Conservation (phyloP, 2,113 vertebrate species). For the Pterocles orientalis region DNA sequence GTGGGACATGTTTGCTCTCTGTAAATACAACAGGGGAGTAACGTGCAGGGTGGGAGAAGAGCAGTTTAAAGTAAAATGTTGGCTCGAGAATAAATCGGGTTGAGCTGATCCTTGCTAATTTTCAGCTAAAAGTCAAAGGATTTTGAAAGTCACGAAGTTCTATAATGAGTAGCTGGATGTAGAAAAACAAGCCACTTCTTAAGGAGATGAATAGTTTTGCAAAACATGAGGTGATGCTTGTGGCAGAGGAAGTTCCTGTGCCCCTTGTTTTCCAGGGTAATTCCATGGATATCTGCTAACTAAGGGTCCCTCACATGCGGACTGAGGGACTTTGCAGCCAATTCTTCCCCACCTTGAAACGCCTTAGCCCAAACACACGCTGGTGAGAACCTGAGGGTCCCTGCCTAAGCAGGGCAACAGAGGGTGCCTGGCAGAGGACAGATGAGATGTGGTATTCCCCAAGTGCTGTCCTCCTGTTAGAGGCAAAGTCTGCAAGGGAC, state of each 20-base stretch:
- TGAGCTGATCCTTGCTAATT: background rate
- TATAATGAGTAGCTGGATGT: background rate
- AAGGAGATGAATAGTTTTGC: background rate
- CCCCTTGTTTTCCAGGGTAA: background rate
- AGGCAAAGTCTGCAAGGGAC: background rate
- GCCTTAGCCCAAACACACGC: background rate
- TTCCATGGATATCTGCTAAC: background rate
- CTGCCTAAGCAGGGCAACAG: background rate
- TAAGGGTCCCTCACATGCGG: background rate
- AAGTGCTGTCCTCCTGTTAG: background rate
- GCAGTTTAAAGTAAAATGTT: background rate
- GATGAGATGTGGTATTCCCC: rapidly evolving
- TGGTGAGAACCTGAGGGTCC: rapidly evolving
- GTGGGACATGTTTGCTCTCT: background rate
- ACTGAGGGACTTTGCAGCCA: background rate
- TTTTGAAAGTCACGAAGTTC: background rate
- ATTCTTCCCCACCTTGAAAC: background rate
- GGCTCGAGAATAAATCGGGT: background rate
- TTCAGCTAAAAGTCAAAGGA: background rate
- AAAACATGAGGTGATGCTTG: background rate
- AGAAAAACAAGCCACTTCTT: background rate
- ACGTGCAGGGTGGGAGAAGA: rapidly evolving
- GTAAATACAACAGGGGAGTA: background rate
- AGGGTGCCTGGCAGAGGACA: rapidly evolving
- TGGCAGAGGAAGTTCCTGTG: background rate